A percentile compares a stretch with the other conserved stretches of the same genome.
Evolutionary conservation across 2,113 vertebrate species (phyloP).

Genomic region (Taurulus bubalis): DNA sequence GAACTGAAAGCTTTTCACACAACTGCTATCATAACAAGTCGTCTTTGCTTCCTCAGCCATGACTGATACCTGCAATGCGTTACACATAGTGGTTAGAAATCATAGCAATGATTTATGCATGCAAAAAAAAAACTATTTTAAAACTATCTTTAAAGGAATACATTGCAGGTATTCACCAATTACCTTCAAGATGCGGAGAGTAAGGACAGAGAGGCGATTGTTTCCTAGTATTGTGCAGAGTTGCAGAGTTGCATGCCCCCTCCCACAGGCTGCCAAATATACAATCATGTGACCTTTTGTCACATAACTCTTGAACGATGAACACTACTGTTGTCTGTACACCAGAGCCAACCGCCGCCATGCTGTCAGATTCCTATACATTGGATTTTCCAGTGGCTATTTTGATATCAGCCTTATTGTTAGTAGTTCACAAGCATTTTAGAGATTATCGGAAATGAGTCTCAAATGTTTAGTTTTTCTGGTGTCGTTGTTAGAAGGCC

Average conservation of each 20-base stretch:
- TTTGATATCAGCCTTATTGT: too few relatives aligned
- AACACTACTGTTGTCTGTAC: neutral
- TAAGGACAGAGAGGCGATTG: neutral
- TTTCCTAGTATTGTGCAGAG: neutral
- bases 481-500: too few relatives aligned
- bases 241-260: too few relatives aligned
- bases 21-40: conserved; percentile 71
- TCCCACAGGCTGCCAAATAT: neutral
- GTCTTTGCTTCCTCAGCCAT: conserved; percentile 80
- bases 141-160: too few relatives aligned
- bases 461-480: too few relatives aligned
- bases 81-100: neutral
- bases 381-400: neutral
- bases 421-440: too few relatives aligned
- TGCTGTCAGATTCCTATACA: neutral
- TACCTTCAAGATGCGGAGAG: conserved; percentile 24
- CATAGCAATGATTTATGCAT: too few relatives aligned
- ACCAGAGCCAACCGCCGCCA: neutral
- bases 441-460: too few relatives aligned
- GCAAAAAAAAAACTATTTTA: too few relatives aligned
- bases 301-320: neutral
- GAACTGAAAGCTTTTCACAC: conserved; percentile 79
- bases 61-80: conserved; percentile 34
- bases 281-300: neutral
- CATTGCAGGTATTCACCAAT: neutral